phyloP scores from a whole-genome alignment of 2,888 invertebrate genomes.

The Platycheirus rosarum region DNA sequence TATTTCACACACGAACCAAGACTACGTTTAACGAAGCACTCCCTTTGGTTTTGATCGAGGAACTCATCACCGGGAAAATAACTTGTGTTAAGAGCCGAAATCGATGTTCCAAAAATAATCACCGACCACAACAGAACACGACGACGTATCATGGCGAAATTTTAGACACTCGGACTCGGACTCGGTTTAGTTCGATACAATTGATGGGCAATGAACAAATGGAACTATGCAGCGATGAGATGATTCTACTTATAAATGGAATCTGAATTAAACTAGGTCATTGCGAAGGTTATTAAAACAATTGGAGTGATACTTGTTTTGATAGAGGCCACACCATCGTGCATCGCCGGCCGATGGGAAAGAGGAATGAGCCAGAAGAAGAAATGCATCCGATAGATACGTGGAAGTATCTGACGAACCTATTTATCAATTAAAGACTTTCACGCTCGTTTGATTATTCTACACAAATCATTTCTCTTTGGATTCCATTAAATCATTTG shows the following conservation, averaged over 20 bases:
- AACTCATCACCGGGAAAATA: constrained; percentile 76
- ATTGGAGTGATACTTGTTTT: constrained; percentile 9
- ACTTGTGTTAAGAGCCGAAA: constrained; percentile 28
- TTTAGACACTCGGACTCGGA: background rate
- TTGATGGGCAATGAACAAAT: constrained; percentile 51
- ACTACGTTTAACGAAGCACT: constrained; percentile 79
- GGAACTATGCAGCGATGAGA: constrained; percentile 19
- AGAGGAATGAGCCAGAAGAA: no score
- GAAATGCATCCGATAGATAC: constrained; percentile 2
- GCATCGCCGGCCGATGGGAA: background rate
- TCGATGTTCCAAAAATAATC: constrained; percentile 32
- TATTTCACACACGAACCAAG: constrained; percentile 81
- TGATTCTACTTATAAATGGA: constrained; percentile 54
- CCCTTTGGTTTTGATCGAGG: constrained; percentile 78
- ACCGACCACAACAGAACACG: constrained; percentile 39
- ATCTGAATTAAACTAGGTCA: constrained; percentile 45
- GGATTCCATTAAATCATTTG: no score
- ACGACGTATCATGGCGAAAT: constrained; percentile 30
- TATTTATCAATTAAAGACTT: constrained; percentile 53
- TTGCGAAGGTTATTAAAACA: constrained; percentile 45
- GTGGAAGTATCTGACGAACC: constrained; percentile 5
- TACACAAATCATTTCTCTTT: constrained; percentile 20
- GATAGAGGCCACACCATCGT: background rate
- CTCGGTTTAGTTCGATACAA: constrained; percentile 1
- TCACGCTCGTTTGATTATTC: constrained; percentile 54